A percentile compares a stretch with the other conserved stretches of the same genome.
Evolutionary conservation across 1,140 invertebrate genomes (phyloP).

Genomic region (Caenorhabditis remanei): DNA sequence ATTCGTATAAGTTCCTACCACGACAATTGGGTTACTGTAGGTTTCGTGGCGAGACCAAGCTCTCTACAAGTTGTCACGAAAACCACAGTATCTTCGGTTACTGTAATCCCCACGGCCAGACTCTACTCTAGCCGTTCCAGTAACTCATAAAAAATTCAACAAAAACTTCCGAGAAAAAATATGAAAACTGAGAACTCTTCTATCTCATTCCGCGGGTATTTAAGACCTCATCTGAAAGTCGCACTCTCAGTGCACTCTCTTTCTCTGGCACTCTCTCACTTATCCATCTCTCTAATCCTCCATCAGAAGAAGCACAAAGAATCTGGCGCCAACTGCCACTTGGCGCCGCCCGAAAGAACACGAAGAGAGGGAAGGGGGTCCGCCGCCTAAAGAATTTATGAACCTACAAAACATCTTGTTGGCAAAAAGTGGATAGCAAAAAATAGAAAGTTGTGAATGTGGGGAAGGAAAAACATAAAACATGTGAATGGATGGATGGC

Average conservation of each 20-base stretch:
- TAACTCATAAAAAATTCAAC: not conserved
- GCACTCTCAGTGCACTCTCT: not conserved
- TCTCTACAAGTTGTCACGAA: too few species aligned
- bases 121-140: not conserved
- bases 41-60: too few species aligned
- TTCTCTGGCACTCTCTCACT: not conserved
- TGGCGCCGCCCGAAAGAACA: not conserved
- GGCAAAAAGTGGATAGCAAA: too few species aligned
- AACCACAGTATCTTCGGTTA: too few species aligned
- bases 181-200: not conserved
- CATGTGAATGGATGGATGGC: not conserved
- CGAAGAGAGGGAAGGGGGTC: not conserved
- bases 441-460: too few species aligned
- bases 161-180: not conserved
- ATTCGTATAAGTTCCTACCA: not conserved
- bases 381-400: conserved; percentile 20
- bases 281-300: not conserved
- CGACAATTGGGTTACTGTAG: not conserved
- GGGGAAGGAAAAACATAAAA: not conserved
- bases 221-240: conserved; percentile 34
- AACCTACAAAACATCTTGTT: conserved; percentile 21
- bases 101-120: not conserved
- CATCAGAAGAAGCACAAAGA: not conserved
- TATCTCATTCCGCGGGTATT: not conserved
- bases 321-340: conserved; percentile 15